Evolutionary conservation across 2,113 vertebrate genomes (phyloP).

Genomic region (Odontophorus gujanensis): DNA sequence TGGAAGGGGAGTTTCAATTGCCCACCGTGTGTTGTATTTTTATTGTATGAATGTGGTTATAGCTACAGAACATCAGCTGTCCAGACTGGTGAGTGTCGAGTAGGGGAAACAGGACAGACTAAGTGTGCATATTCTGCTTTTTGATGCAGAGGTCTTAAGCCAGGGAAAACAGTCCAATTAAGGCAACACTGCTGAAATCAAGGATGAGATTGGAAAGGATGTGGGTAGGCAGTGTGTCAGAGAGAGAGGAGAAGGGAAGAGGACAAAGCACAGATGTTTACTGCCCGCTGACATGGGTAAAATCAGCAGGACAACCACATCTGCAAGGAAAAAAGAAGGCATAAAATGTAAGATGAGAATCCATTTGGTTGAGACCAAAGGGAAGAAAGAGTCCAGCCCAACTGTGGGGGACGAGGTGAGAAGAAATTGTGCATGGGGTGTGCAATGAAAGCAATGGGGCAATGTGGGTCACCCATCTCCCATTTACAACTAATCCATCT

Average conservation of each 20-base stretch:
- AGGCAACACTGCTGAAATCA: neutral
- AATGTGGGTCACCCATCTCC: neutral
- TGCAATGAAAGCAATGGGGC: neutral
- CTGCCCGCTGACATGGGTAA: neutral
- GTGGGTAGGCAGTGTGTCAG: neutral
- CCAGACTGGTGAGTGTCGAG: neutral
- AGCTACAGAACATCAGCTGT: neutral
- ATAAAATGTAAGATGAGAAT: neutral
- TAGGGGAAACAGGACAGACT: neutral
- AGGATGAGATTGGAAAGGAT: neutral
- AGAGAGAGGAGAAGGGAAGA: neutral
- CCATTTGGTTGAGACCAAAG: neutral
- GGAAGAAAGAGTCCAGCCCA: neutral
- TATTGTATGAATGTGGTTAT: neutral
- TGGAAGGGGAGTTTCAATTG: conserved; percentile 13
- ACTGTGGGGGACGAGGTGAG: neutral
- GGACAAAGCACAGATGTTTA: neutral
- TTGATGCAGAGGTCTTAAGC: neutral
- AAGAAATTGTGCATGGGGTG: neutral
- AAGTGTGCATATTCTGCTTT: neutral
- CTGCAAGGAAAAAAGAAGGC: neutral
- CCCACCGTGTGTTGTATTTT: neutral
- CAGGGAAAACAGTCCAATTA: neutral
- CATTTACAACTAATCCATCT: neutral
- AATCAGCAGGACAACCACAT: neutral